Evolutionary conservation across 1,140 invertebrate species (phyloP), one percentile per base, ranked within the genome.

Genomic region (Tetramorium alpestre): DNA sequence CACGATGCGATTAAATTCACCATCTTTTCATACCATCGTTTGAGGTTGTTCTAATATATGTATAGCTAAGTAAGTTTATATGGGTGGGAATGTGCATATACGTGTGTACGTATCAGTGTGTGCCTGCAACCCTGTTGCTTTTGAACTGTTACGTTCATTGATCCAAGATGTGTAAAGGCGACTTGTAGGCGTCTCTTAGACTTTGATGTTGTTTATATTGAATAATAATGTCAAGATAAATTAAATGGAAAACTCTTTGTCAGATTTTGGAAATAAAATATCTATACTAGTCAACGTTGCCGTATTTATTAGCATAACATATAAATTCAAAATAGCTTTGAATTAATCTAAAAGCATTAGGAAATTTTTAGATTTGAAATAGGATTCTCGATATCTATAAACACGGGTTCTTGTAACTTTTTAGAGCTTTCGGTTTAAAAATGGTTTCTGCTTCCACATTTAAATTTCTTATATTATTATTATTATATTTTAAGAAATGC

Each of bases 141-240:
- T 82, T 73, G 11, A 56, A 82, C 6, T 6, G 38, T 44, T 56
- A 56, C 18, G 38, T 47, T 60, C 67, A 58, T 82, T 73, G 38
- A 82, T 60, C 41, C 51, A 73, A 73, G 13, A 82, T 73, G 80
- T 58, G 38, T 54, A 38, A 72, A 72, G 22, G 22, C 54, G 16
- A 22, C 1, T 56, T 70, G 7, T 54, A 33, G 13, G 41, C 49
- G 25, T 60, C 51, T 73, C 18, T 47, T 16, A 38, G n/a, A 58
- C 18, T 70, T 73, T 38, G 41, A 73, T 47, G 25, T 72, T 60
- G 67, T 73, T 44, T 82, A 13, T 6, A 44, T 38, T 72, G 16
- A 25, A 58, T 69, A 25, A 58, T 69, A 49, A 54, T 41, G 54
- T 81, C 16, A 41, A 1, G 3, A 25, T 69, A 69, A 54, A 56